Base-by-base conservation (phyloP, 1,140 invertebrate genomes). In the Drosophila littoralis region DNA sequence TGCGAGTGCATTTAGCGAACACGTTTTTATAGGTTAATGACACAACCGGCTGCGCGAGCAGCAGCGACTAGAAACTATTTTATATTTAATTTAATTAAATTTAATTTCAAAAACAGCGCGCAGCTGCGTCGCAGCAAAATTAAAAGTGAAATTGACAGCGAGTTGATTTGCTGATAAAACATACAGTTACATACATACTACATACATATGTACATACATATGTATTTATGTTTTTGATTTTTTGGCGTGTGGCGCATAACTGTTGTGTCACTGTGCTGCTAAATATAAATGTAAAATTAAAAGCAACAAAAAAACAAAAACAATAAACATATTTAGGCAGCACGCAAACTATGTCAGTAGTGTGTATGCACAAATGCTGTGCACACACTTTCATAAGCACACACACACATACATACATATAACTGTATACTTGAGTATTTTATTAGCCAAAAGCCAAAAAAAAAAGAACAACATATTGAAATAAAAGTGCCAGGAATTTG, bases 1-100 rank as follows among this genome's bases (percentile, higher is more conserved):
- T 63, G 28, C 57, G 66, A 51, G 28, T 69, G 58, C 50, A 61
- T 75, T 60, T 58, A 69, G 65, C 70, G 78, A 82, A 82, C 82
- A 86, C 82, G 75, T 86, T 86, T 82, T 86, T 82, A 82, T 88
- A 84, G 84, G 85, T 88, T 88, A 88, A 89, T 88, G 84, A 88
- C 84, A 88, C 81, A 88, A 79, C 72, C 70, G 69, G 55, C 63
- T 59, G 64, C 63, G 45, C 35, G 43, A 57, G 36, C 54, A 64
- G 77, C 75, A 74, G 63, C 64, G 51, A 72, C 64, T 85, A 71
- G 46, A 81, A 77, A 70, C 15, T 64, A 68, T 36, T 79, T 68
- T 58, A 64, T 48, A 70, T 48, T 51, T 35, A 33, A 45, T 51
- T 50, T 45, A 64, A 75, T 48, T 60, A 36, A 55, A 72, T 46